Conservation (phyloP, 2,888 invertebrate genomes). For the Cerceris ruficornis region DNA sequence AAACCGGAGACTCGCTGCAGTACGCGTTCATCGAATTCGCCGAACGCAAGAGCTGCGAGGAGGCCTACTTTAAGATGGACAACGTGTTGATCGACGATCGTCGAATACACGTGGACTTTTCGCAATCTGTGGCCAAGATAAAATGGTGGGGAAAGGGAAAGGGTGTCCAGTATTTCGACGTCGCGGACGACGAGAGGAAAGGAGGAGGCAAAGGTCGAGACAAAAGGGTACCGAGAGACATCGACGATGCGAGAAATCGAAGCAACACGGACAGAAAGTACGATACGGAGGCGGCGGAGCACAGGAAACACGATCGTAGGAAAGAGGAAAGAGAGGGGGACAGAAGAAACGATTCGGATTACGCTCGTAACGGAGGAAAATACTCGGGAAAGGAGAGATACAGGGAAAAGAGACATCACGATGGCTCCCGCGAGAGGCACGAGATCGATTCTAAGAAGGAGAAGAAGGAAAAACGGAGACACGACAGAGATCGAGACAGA, state of each 20-base stretch:
- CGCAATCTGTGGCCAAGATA: slow-evolving; percentile 98
- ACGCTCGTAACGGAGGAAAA: slow-evolving; percentile 46
- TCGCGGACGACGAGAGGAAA: slow-evolving; percentile 32
- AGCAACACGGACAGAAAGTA: slow-evolving; percentile 26
- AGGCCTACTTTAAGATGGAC: slow-evolving; percentile 99
- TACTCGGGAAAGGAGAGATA: slow-evolving; percentile 42
- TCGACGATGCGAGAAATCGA: slow-evolving; percentile 32
- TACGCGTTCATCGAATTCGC: slow-evolving; percentile 99
- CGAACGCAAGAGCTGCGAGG: slow-evolving; percentile 95
- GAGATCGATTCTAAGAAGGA: slow-evolving; percentile 32
- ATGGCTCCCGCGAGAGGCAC: slow-evolving; percentile 37
- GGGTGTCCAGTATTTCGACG: slow-evolving; percentile 83
- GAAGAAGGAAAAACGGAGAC: slow-evolving; percentile 34
- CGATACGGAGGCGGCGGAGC: slow-evolving; percentile 31
- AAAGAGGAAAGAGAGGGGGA: slow-evolving; percentile 46
- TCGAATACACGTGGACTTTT: slow-evolving; percentile 99
- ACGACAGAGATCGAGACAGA: slow-evolving; percentile 39
- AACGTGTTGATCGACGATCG: slow-evolving; percentile 99
- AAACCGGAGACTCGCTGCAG: slow-evolving; percentile 96
- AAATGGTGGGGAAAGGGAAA: slow-evolving; percentile 95
- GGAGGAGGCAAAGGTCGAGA: neutral
- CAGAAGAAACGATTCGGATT: slow-evolving; percentile 45
- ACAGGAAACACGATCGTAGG: slow-evolving; percentile 54
- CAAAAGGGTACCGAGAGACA: slow-evolving; percentile 9
- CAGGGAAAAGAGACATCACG: slow-evolving; percentile 45